A percentile compares a stretch with the other conserved stretches of the same genome.
Conservation (phyloP, 2,113 vertebrate species). For the Mastomys natalensis region DNA sequence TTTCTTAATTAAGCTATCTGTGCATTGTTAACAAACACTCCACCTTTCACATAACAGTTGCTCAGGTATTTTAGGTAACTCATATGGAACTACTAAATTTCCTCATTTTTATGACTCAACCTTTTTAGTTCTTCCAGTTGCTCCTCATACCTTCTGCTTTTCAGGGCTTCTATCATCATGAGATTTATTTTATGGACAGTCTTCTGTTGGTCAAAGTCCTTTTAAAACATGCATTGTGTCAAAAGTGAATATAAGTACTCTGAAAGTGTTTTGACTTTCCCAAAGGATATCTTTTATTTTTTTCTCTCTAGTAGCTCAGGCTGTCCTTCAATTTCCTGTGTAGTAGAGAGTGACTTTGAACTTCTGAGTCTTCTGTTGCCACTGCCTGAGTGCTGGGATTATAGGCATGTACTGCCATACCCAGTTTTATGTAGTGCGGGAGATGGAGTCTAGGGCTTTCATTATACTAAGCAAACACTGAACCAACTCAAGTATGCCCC, state of each 20-base stretch:
- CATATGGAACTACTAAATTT: conserved; percentile 41
- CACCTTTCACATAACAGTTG: neutral
- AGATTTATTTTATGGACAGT: conserved; percentile 16
- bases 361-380: neutral
- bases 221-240: conserved; percentile 29
- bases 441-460: neutral
- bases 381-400: neutral
- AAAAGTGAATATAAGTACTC: conserved; percentile 4
- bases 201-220: neutral
- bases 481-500: neutral
- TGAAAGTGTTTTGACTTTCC: neutral
- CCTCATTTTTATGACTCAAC: conserved; percentile 23
- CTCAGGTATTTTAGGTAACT: conserved; percentile 45
- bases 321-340: neutral
- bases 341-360: neutral
- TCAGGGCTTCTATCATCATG: neutral
- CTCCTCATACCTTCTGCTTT: neutral
- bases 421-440: neutral
- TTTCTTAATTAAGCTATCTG: conserved; percentile 56
- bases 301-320: neutral
- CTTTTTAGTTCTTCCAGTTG: conserved; percentile 26
- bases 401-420: neutral
- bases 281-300: neutral
- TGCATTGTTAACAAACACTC: conserved; percentile 11
- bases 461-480: neutral